Base-by-base conservation (phyloP, 2,888 invertebrate species). In the Macaria notata region DNA sequence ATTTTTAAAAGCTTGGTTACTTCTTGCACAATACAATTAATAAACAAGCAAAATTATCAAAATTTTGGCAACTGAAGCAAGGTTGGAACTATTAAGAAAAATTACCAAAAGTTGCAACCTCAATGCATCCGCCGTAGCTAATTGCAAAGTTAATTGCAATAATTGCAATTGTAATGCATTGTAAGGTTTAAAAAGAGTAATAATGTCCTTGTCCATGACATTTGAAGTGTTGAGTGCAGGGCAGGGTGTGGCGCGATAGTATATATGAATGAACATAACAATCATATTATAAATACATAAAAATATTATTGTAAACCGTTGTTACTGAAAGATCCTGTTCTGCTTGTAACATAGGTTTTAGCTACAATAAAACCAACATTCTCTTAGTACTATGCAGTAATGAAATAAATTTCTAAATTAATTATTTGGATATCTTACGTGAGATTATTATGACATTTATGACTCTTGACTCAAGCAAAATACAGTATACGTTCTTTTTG, bases 21-120 rank as follows among this genome's bases (percentile, higher is more conserved):
- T 19, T 19, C 19, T 19, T 19, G 19, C 19, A 19, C 19, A 19
- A 19, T 19, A 1, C 7, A 36, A 36, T 7, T 7, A 7, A 6
- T 36, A 2, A 36, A 36, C 7, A 6, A 36, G 33, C 33, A 36
- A 36, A 36, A 36, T 6, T 36, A 41, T 41, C 41, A 68, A 64
- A 63, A 50, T 51, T 55, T 63, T 64, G 55, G 53, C 55, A 61
- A 61, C 62, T 69, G 63, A 66, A 64, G 54, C 69, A 68, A 73
- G 74, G 75, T 53, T 64, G 46, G 7, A 9, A 48, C 54, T 66
- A 64, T 72, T 69, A 68, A 63, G 64, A 71, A 72, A 70, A 66
- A 68, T 66, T 62, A 54, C 64, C 70, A 54, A 66, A 69, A 69
- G 61, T 51, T 49, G 50, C 51, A 63, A 63, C 63, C 63, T 66